Base-by-base conservation (phyloP, 1,140 invertebrate species). In the Sycophila sp. region DNA sequence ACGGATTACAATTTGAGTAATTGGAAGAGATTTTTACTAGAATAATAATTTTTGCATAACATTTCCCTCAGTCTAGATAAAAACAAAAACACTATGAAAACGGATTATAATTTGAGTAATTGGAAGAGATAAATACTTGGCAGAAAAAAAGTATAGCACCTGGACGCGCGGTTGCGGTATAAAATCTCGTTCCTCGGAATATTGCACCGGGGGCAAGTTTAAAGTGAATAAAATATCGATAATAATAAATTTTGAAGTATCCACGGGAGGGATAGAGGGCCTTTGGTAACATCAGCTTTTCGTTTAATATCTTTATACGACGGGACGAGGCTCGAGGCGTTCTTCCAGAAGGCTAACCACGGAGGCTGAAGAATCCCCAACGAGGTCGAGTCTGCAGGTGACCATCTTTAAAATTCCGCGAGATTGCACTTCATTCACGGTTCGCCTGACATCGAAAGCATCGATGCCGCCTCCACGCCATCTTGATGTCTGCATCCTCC, bases 391-490 rank as follows among this genome's bases (percentile, higher is more conserved):
- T 66, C 71, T 72, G 70, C 69, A 72, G 71, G 73, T 78, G 77
- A 77, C 78, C 77, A 76, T 82, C 81, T 81, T 82, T 77, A 69
- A 73, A 79, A 83, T 84, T 83, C 81, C 81, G 73, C 74, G 64
- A 83, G 80, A 83, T 79, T 84, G 75, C 79, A 76, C 80, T 74
- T 76, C 36, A 72, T 78, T 81, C 75, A 79, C 75, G 78, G 76
- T 78, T 79, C 75, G 78, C 73, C 77, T 80, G 71, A 73, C 77
- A 71, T 53, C 75, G 78, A 69, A 82, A 83, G 77, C 76, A 70
- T 67, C 69, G 73, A 64, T 49, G 53, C 30, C 15, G 42, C n/a
- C 49, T 11, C 28, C 19, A 24, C 38, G 63, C 40, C 56, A 69
- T 64, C 70, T 69, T 64, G 22, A 22, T 38, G 47, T 59, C 62